Evolutionary conservation across 2,113 vertebrate species (phyloP).

Genomic region (Malurus melanocephalus): DNA sequence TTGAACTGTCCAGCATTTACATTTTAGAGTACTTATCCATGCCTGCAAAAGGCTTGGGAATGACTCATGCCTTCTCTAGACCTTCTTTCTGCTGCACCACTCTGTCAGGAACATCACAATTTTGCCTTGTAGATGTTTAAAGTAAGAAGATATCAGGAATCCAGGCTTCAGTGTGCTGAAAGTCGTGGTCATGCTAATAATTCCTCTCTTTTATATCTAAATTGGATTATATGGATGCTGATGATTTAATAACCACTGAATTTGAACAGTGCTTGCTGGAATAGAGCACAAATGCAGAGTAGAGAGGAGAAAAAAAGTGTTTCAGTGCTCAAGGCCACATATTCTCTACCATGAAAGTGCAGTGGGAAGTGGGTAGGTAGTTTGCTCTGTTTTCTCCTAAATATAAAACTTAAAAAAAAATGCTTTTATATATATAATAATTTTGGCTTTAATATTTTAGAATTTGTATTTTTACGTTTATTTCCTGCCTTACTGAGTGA

Average conservation of each 20-base stretch:
- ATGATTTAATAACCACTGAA: slow-evolving; percentile 22
- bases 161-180: not conserved
- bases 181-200: slow-evolving; percentile 21
- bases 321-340: not conserved
- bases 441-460: not conserved
- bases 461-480: not conserved
- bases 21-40: not conserved
- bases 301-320: not conserved
- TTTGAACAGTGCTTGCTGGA: not conserved
- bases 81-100: not conserved
- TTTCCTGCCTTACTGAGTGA: not conserved
- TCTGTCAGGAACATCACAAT: not conserved
- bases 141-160: not conserved
- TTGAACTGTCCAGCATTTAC: not conserved
- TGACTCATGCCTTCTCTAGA: not conserved
- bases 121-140: not conserved
- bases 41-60: not conserved
- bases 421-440: not conserved
- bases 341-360: not conserved
- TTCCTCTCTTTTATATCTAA: slow-evolving; percentile 23
- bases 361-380: not conserved
- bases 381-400: not conserved
- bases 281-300: not conserved
- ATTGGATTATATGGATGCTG: slow-evolving; percentile 34
- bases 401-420: not conserved